Evolutionary conservation across 1,140 invertebrate species (phyloP).

Genomic region (Phocides pigmalion): DNA sequence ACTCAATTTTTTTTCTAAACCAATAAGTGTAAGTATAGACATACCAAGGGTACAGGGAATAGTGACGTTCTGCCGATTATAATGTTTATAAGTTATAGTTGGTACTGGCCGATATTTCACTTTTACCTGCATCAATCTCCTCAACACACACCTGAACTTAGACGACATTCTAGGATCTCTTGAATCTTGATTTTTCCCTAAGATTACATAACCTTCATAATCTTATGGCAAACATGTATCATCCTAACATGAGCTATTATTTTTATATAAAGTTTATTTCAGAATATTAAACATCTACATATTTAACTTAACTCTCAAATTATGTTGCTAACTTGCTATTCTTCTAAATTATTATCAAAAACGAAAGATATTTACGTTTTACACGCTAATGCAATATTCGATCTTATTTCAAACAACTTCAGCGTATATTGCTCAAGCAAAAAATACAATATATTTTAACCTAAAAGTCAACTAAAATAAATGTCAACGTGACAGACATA

Average conservation of each 20-base stretch:
- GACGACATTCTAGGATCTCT: slow-evolving; percentile 42
- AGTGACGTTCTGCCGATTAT: slow-evolving; percentile 12
- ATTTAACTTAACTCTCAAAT: too few species aligned
- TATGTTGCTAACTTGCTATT: too few species aligned
- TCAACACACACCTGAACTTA: slow-evolving; percentile 48
- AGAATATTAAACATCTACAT: too few species aligned
- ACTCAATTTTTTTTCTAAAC: slow-evolving; percentile 81
- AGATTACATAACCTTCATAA: slow-evolving; percentile 23
- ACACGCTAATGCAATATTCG: too few species aligned
- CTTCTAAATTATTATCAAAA: too few species aligned
- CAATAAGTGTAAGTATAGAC: slow-evolving; percentile 73
- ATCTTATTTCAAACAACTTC: too few species aligned
- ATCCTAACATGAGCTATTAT: neutral
- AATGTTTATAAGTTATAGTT: slow-evolving; percentile 30
- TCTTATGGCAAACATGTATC: neutral
- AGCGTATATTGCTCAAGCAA: too few species aligned
- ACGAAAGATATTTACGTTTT: too few species aligned
- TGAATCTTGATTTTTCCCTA: neutral
- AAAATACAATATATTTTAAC: too few species aligned
- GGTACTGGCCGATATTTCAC: slow-evolving; percentile 31
- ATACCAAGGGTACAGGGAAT: slow-evolving; percentile 65
- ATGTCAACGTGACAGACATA: too few species aligned
- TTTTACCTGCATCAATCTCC: slow-evolving; percentile 43
- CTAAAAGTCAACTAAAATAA: too few species aligned
- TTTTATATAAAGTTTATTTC: too few species aligned